Base-by-base conservation (phyloP, 2,113 vertebrate species). In the Crotalus helleri region DNA sequence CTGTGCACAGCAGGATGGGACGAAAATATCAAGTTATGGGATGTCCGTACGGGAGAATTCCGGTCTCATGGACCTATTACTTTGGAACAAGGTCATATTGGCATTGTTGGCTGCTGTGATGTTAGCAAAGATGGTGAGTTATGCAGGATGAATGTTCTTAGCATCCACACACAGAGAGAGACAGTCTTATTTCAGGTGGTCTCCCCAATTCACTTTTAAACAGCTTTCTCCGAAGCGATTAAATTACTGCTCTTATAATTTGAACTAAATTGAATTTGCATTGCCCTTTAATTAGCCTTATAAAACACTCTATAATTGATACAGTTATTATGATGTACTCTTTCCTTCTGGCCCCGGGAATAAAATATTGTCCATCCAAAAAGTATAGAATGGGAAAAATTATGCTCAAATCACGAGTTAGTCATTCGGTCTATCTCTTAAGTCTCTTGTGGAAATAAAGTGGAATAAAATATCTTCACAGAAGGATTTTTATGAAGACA, bases 1-100 rank as follows among this genome's bases (percentile, higher is more conserved):
- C 95, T 98, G 90, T 98, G 98, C 95, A 98, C 97, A 8, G 97
- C 97, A 44, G 98, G 98, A 2, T 98, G 98, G 98, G 98, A 98
- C 89, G 98, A 97, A 93, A 97, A 61, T 3, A 93, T 98, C 89
- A 98, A 98, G 96, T 96, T 98, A 93, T 98, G 98, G 98, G 98
- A 98, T 46, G 89, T 98, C 74, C 96, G 98, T 55, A 94, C 96
- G 0, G 98, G 97, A 57, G 95, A 96, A 1, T 98, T 98, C 87
- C 95, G 91, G 3, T 96, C 95, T 90, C 88, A 2, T 0, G 97
- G 98, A 0, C 97, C 97, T 2, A 53, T 96, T 88, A 92, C 74
- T 53, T 96, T 97, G 90, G 96, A 92, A 89, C 74, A 95, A 61
- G 97, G 97, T 54, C 98, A 98, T 0, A 93, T 95, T 15, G 97